phyloP scores from a whole-genome alignment of 2,113 vertebrate species.

The Anolis carolinensis region DNA sequence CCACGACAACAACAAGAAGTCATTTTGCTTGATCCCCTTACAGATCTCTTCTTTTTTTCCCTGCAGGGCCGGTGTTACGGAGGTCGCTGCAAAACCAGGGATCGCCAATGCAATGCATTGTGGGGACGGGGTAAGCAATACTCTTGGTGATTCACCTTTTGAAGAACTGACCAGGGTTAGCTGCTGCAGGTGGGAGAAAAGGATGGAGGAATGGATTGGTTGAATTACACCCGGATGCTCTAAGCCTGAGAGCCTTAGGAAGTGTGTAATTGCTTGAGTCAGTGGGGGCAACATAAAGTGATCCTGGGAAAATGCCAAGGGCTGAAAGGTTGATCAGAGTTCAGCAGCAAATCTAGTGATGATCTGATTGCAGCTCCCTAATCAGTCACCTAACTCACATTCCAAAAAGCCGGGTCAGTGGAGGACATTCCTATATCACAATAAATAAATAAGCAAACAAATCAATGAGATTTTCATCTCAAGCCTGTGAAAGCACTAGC shows the following conservation, averaged over 20 bases:
- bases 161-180: neutral
- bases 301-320: neutral
- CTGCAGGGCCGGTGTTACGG: slow-evolving; percentile 90
- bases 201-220: neutral
- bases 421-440: neutral
- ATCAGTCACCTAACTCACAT: neutral
- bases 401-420: neutral
- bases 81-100: slow-evolving; percentile 89
- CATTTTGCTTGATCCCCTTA: neutral
- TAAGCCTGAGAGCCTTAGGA: neutral
- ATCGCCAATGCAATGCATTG: slow-evolving; percentile 87
- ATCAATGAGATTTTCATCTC: neutral
- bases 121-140: slow-evolving; percentile 88
- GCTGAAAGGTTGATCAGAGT: neutral
- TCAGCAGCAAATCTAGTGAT: neutral
- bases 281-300: neutral
- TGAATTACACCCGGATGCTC: neutral
- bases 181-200: neutral
- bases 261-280: neutral
- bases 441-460: neutral
- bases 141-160: neutral
- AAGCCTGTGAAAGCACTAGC: neutral
- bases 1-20: too few species aligned
- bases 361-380: neutral
- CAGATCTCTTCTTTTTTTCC: neutral